A percentile compares a stretch with the other conserved stretches of the same genome.
These are phyloP conservation scores for Balaeniceps rex DNA, from an alignment of 2,113 vertebrate species.

Conservation along the genomic window DNA sequence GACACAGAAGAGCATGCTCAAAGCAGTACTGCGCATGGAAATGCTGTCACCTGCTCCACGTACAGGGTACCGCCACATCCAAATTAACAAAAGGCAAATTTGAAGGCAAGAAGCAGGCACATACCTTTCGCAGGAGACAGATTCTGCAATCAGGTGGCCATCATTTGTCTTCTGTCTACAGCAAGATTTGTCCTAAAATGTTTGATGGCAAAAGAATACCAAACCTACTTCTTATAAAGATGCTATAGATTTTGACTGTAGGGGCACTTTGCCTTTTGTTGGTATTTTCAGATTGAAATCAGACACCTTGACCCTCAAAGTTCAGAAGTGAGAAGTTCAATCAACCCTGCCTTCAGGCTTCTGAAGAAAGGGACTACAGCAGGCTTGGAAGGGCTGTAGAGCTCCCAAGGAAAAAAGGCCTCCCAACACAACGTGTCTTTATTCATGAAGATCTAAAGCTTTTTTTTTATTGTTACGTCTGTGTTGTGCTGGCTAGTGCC, in stretches of 20 bases:
- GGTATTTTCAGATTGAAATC: background rate
- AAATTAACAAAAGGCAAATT: background rate
- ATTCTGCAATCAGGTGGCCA: background rate
- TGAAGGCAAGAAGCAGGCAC: background rate
- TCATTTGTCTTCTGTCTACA: background rate
- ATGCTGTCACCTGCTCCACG: background rate
- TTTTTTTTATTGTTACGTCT: background rate
- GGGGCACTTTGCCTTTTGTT: background rate
- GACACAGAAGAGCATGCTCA: slow-evolving; percentile 17
- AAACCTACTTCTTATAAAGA: background rate
- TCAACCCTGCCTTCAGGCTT: background rate
- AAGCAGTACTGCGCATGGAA: background rate
- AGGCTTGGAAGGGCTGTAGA: background rate
- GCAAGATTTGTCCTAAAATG: background rate
- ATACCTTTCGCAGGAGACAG: rapidly evolving
- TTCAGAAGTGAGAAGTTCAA: background rate
- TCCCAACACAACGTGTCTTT: background rate
- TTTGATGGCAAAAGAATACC: background rate
- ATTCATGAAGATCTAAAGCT: background rate
- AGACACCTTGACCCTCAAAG: background rate
- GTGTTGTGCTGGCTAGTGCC: background rate
- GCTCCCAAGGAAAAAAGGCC: background rate
- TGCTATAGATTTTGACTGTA: background rate
- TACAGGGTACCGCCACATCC: background rate
- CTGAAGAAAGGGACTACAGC: background rate